A percentile compares a stretch with the other conserved stretches of the same genome.
Conservation (phyloP, 2,113 vertebrate genomes). For the Leiothrix lutea region DNA sequence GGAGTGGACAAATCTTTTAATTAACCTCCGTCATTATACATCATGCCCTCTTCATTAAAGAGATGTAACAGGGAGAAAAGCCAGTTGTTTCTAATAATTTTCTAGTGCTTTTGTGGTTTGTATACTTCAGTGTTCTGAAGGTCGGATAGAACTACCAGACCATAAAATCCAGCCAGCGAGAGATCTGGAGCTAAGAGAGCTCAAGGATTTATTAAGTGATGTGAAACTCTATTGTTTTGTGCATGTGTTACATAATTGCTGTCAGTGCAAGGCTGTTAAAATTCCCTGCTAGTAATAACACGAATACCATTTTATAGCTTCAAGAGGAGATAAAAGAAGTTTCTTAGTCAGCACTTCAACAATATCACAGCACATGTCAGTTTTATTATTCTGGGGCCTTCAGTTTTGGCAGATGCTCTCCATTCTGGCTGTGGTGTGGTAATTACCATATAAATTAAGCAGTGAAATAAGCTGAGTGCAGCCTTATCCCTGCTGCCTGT, state of each 20-base stretch:
- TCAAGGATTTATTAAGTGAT: conserved; percentile 79
- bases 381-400: conserved; percentile 74
- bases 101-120: conserved; percentile 58
- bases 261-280: conserved; percentile 78
- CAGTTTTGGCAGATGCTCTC: conserved; percentile 73
- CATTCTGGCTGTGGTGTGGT: conserved; percentile 65
- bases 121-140: conserved; percentile 68
- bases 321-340: conserved; percentile 75
- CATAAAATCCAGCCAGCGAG: conserved; percentile 80
- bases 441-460: conserved; percentile 82
- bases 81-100: conserved; percentile 64
- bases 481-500: conserved; percentile 59
- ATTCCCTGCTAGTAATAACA: conserved; percentile 79
- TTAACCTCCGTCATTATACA: conserved; percentile 35
- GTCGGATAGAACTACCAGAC: conserved; percentile 76
- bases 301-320: conserved; percentile 71
- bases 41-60: conserved; percentile 45
- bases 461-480: conserved; percentile 65
- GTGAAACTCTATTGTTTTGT: conserved; percentile 79
- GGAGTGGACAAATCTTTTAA: conserved; percentile 40
- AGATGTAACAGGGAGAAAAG: conserved; percentile 42
- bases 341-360: conserved; percentile 77
- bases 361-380: conserved; percentile 66
- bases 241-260: conserved; percentile 80
- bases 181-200: conserved; percentile 72